A percentile compares a stretch with the other conserved stretches of the same genome.
Evolutionary conservation across 2,797 vertebrate species (phyloP).

Genomic region (Lindbergichthys nudifrons): DNA sequence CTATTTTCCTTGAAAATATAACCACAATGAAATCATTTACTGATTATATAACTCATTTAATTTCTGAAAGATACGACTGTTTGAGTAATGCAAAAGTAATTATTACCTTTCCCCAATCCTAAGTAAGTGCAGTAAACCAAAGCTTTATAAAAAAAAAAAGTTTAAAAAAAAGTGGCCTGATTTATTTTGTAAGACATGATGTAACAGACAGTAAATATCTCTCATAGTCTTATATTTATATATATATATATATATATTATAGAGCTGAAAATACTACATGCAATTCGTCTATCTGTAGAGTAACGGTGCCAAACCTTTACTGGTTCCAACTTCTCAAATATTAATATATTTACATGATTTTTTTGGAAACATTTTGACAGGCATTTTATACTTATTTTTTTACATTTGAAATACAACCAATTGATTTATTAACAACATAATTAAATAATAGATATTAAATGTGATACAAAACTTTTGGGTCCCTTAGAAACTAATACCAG

Average conservation of each 20-base stretch:
- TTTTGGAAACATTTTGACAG: not conserved
- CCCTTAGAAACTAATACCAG: too few relatives aligned
- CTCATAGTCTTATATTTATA: too few relatives aligned
- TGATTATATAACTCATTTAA: not conserved
- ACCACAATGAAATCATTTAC: not conserved
- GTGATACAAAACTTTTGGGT: not conserved
- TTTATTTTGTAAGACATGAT: not conserved
- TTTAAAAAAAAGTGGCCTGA: conserved; percentile 4
- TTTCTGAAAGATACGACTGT: not conserved
- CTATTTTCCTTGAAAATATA: not conserved
- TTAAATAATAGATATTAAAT: not conserved
- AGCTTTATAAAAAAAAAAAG: conserved; percentile 5
- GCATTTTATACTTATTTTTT: not conserved
- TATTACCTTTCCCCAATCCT: not conserved
- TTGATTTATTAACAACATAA: not conserved
- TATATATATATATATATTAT: not conserved
- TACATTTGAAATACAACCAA: not conserved
- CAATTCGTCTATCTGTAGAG: not conserved
- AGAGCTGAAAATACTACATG: not conserved
- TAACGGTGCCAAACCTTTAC: not conserved
- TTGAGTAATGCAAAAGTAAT: not conserved
- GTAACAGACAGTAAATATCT: not conserved
- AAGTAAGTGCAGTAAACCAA: not conserved
- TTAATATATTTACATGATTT: not conserved
- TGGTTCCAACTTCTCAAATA: not conserved